These are phyloP conservation scores for Arge pagana DNA, from an alignment of 2,888 invertebrate species.

Conservation along the genomic window DNA sequence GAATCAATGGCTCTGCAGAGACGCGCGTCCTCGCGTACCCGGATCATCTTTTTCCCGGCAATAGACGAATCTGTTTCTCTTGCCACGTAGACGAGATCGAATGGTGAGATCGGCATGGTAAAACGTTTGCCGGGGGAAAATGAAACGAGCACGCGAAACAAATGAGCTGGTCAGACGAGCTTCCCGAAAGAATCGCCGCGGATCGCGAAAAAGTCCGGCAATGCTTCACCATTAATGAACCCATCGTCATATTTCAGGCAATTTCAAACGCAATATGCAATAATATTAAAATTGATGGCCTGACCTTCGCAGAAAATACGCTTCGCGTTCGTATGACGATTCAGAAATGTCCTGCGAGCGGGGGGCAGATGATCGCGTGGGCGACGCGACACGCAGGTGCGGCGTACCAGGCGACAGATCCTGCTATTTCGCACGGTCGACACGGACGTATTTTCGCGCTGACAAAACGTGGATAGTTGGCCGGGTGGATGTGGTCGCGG, in stretches of 20 bases:
- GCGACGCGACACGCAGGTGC: constrained; percentile 10
- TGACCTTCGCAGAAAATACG: constrained; percentile 37
- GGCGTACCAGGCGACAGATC: no score
- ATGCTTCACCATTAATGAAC: constrained; percentile 17
- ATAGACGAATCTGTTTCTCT: no score
- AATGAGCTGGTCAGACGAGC: not conserved
- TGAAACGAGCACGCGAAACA: not conserved
- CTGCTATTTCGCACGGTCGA: constrained; percentile 16
- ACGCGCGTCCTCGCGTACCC: no score
- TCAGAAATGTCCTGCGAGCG: not conserved
- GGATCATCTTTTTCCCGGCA: no score
- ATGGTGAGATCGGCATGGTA: no score
- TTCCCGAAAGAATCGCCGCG: not conserved
- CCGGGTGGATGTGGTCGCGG: constrained; percentile 16
- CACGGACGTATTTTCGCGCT: constrained; percentile 1
- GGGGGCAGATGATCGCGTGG: not conserved
- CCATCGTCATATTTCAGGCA: constrained; percentile 38
- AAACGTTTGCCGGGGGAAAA: no score
- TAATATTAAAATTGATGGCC: constrained; percentile 47
- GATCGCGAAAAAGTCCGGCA: constrained; percentile 11
- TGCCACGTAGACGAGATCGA: no score
- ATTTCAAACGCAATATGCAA: constrained; percentile 47
- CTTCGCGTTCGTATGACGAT: not conserved
- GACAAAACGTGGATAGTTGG: constrained; percentile 2
- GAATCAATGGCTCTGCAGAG: constrained; percentile 19